A percentile compares a stretch with the other conserved stretches of the same genome.
phyloP scores from a whole-genome alignment of 2,113 vertebrate species.

The Dromaius novaehollandiae region DNA sequence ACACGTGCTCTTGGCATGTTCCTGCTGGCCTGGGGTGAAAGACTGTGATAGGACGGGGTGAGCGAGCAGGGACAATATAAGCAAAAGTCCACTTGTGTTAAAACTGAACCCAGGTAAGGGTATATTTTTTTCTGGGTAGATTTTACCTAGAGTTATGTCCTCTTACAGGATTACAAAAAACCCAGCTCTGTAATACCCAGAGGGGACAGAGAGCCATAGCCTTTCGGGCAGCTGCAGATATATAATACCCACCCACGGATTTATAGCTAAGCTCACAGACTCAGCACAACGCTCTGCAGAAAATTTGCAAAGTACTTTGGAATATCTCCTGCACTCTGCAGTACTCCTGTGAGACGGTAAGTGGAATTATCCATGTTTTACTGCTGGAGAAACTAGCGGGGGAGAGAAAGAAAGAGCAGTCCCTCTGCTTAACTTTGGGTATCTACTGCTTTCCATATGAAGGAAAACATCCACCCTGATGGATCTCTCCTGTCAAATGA shows the following conservation, averaged over 20 bases:
- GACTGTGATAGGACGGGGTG: fast-evolving
- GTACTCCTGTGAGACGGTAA: background rate
- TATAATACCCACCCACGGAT: background rate
- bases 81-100: background rate
- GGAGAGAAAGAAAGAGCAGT: background rate
- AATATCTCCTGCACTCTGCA: background rate
- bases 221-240: background rate
- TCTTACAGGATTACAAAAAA: background rate
- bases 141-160: background rate
- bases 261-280: background rate
- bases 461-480: background rate
- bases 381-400: background rate
- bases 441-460: background rate
- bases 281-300: background rate
- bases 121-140: background rate
- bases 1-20: background rate
- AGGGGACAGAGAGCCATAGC: background rate
- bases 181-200: fast-evolving
- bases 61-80: background rate
- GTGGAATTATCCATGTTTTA: background rate
- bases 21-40: background rate
- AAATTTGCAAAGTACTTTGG: background rate
- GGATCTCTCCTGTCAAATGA: background rate
- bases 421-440: background rate
- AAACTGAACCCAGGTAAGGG: background rate